Conservation (phyloP, 2,888 invertebrate genomes). For the Caenorhabditis japonica region DNA sequence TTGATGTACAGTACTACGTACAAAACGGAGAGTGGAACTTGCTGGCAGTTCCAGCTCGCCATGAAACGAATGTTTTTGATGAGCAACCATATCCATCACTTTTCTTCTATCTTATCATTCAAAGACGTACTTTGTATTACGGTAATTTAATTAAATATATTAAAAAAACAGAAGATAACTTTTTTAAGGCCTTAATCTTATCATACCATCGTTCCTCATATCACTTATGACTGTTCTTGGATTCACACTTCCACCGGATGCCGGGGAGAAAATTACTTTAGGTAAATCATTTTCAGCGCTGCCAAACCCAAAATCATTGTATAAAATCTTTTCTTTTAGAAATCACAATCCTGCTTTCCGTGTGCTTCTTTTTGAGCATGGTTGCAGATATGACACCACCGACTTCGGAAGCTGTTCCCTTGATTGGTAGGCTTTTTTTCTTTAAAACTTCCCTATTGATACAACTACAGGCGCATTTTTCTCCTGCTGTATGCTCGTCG, state of each 20-base stretch:
- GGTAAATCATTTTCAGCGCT: slow-evolving; percentile 82
- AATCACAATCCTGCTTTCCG: slow-evolving; percentile 83
- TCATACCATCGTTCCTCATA: slow-evolving; percentile 97
- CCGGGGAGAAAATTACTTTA: slow-evolving; percentile 97
- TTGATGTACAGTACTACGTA: slow-evolving; percentile 87
- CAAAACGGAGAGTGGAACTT: slow-evolving; percentile 99
- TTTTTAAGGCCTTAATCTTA: slow-evolving; percentile 88
- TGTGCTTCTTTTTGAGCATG: slow-evolving; percentile 97
- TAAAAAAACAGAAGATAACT: neutral
- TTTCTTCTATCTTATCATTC: slow-evolving; percentile 94
- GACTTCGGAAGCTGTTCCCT: slow-evolving; percentile 72
- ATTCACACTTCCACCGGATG: slow-evolving; percentile 97
- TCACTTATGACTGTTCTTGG: slow-evolving; percentile 98
- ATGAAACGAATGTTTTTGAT: slow-evolving; percentile 87
- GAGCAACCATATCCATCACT: slow-evolving; percentile 87
- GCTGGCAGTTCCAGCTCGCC: slow-evolving; percentile 79
- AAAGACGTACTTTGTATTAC: slow-evolving; percentile 96
- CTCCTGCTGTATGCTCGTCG: slow-evolving; percentile 70
- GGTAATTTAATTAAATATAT: slow-evolving; percentile 77
- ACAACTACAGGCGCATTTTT: slow-evolving; percentile 68
- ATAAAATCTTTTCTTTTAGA: slow-evolving; percentile 54
- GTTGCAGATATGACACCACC: slow-evolving; percentile 95
- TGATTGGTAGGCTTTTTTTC: slow-evolving; percentile 63
- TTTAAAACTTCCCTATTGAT: too few relatives aligned
- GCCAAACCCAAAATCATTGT: neutral